phyloP scores from a whole-genome alignment of 2,113 vertebrate genomes.

The Mobula hypostoma region DNA sequence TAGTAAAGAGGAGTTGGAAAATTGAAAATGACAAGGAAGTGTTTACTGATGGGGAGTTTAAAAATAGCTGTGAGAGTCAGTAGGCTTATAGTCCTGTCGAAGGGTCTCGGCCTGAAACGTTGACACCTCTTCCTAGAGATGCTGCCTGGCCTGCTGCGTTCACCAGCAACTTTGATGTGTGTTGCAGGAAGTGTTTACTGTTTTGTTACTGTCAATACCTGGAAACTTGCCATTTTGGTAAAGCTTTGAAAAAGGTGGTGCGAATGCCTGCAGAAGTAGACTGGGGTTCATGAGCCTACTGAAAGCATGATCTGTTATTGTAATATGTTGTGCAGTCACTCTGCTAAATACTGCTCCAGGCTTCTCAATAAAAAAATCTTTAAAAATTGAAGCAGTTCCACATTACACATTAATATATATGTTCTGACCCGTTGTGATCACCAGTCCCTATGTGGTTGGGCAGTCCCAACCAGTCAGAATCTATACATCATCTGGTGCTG shows the following conservation, averaged over 20 bases:
- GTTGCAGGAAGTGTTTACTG: background rate
- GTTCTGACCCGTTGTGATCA: background rate
- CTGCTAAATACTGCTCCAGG: background rate
- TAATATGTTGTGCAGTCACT: background rate
- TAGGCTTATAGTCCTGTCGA: no score
- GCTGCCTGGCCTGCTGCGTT: no score
- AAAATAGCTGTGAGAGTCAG: no score
- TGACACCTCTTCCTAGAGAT: no score
- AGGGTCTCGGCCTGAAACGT: no score
- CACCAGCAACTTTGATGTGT: no score
- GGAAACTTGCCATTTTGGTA: background rate
- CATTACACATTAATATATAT: no score
- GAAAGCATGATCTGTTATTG: background rate
- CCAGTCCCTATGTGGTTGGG: no score
- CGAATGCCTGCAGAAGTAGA: background rate
- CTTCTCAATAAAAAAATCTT: background rate
- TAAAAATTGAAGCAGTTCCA: background rate
- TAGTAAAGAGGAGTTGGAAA: background rate
- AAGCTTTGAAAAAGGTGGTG: background rate
- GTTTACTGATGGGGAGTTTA: background rate
- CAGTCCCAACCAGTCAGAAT: no score
- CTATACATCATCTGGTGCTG: no score
- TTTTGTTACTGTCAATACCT: background rate
- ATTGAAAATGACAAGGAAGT: background rate
- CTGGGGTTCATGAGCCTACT: background rate